Evolutionary conservation across 92 coral and sea anemone genomes (phyloP).

Genomic region (Umimayanthus chanpuru): DNA sequence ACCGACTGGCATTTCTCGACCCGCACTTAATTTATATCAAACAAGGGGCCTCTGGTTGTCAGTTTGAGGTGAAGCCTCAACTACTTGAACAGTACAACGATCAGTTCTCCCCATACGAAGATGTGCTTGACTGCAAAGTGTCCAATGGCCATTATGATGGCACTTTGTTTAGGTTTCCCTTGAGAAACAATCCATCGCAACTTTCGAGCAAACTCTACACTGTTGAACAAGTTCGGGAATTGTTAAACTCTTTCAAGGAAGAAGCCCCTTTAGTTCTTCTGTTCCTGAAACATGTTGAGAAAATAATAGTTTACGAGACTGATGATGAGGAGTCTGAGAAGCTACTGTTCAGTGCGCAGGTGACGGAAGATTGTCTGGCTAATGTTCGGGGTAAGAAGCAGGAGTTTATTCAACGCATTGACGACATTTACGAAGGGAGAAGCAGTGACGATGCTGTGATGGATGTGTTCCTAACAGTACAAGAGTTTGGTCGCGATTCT

Average conservation of each 20-base stretch:
- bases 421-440: not conserved
- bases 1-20: slow-evolving; percentile 33
- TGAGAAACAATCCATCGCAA: slow-evolving; percentile 36
- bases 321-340: not conserved
- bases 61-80: not conserved
- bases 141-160: slow-evolving; percentile 25
- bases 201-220: slow-evolving; percentile 40
- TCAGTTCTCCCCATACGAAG: slow-evolving; percentile 45
- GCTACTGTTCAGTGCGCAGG: slow-evolving; percentile 1
- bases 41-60: slow-evolving; percentile 34
- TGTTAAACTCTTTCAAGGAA: slow-evolving; percentile 37
- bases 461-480: not conserved
- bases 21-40: slow-evolving; percentile 40
- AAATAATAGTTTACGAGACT: slow-evolving; percentile 28
- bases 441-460: slow-evolving; percentile 14
- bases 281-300: slow-evolving; percentile 40
- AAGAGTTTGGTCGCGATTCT: not conserved
- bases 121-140: slow-evolving; percentile 36
- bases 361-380: not conserved
- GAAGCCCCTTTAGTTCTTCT: slow-evolving; percentile 40
- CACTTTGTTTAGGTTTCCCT: slow-evolving; percentile 47
- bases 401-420: slow-evolving; percentile 4
- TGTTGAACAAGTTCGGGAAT: slow-evolving; percentile 15
- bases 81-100: slow-evolving; percentile 22
- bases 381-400: slow-evolving; percentile 23